A percentile compares a stretch with the other conserved stretches of the same genome.
Evolutionary conservation across 2,797 vertebrate species (phyloP).

Genomic region (Tachyglossus aculeatus): DNA sequence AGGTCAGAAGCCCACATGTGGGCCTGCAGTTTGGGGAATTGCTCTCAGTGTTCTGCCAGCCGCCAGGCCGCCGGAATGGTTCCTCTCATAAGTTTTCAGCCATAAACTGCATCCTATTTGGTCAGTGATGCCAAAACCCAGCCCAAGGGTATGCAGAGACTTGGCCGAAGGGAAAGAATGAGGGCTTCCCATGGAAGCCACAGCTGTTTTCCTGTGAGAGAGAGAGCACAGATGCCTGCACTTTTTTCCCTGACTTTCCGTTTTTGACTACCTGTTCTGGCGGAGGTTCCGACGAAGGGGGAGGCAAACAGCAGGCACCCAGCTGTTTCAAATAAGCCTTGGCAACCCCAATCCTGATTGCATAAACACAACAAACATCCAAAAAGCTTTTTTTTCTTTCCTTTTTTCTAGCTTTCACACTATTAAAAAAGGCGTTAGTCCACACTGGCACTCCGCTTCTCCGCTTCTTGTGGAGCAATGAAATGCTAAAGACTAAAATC

Average conservation of each 20-base stretch:
- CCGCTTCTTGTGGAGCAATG: constrained; percentile 26
- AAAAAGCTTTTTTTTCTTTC: constrained; percentile 47
- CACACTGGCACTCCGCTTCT: constrained; percentile 18
- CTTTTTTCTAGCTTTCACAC: constrained; percentile 47
- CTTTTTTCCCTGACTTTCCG: constrained; percentile 74
- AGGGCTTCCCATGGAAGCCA: constrained; percentile 82
- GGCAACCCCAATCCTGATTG: constrained; percentile 64
- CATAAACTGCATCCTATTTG: constrained; percentile 91
- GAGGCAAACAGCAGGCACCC: constrained; percentile 65
- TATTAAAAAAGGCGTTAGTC: constrained; percentile 49
- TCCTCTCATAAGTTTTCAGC: constrained; percentile 82
- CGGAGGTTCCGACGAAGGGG: constrained; percentile 56
- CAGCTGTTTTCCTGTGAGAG: constrained; percentile 89
- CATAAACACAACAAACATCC: constrained; percentile 52
- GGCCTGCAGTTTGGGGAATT: constrained; percentile 75
- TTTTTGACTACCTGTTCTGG: constrained; percentile 87
- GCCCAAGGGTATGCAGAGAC: constrained; percentile 80
- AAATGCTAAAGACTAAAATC: constrained; percentile 1
- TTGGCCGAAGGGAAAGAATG: constrained; percentile 85
- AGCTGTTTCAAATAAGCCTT: constrained; percentile 76
- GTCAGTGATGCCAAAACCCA: constrained; percentile 81
- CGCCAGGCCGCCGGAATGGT: constrained; percentile 71
- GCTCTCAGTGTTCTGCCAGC: constrained; percentile 75
- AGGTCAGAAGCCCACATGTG: constrained; percentile 77
- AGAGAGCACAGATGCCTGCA: constrained; percentile 68